Conservation (phyloP, 2,797 vertebrate genomes). For the Poeciliopsis gracilis region DNA sequence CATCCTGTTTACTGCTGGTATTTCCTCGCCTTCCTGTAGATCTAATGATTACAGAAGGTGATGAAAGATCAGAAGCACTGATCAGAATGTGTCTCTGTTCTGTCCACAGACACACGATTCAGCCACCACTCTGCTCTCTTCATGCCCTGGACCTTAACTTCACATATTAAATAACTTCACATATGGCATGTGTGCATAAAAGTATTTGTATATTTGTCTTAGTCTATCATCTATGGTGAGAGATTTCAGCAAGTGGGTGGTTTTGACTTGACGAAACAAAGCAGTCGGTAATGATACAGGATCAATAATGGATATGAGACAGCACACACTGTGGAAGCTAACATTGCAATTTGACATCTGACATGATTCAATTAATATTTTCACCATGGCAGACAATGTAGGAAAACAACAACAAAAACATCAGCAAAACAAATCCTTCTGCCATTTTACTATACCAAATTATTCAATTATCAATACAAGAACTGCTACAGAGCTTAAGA, state of each 20-base stretch:
- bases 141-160: neutral
- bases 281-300: slow-evolving; percentile 64
- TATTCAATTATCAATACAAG: too few species aligned
- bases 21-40: neutral
- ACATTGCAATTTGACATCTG: neutral
- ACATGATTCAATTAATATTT: neutral
- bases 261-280: slow-evolving; percentile 67
- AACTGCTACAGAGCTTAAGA: too few species aligned
- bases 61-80: neutral
- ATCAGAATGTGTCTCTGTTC: neutral
- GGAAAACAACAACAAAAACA: neutral
- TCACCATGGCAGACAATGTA: neutral
- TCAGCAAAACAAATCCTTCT: too few species aligned
- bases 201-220: neutral
- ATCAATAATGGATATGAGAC: slow-evolving; percentile 70
- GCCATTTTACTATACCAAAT: too few species aligned
- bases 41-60: neutral
- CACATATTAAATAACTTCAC: neutral
- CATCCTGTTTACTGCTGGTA: neutral
- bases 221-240: slow-evolving; percentile 50
- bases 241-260: slow-evolving; percentile 64
- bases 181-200: neutral
- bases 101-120: neutral
- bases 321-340: neutral
- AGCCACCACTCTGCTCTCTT: neutral